Percentiles rank a stretch among this genome's conserved stretches.
Conservation (phyloP, 1,140 invertebrate species). For the Microplitis mediator region DNA sequence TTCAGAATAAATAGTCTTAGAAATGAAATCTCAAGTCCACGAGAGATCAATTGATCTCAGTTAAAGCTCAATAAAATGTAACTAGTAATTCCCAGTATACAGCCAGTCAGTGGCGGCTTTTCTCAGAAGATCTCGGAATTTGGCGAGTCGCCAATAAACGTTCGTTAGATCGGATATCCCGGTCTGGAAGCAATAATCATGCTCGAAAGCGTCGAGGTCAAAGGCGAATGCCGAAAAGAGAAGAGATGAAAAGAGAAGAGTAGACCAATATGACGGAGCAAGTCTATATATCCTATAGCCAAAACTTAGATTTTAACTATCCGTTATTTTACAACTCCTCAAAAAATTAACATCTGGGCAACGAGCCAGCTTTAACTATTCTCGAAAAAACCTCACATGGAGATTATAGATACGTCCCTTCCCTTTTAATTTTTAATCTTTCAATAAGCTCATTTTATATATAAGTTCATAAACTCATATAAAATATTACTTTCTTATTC, state of each 20-base stretch:
- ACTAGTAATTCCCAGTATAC: constrained; percentile 3
- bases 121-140: constrained; percentile 25
- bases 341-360: background rate
- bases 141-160: constrained; percentile 26
- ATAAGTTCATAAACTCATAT: no score
- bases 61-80: constrained; percentile 2
- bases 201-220: constrained; percentile 24
- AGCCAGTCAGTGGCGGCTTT: background rate
- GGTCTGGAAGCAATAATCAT: constrained; percentile 28
- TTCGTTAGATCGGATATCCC: constrained; percentile 25
- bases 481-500: no score
- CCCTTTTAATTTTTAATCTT: background rate
- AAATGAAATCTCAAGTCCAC: background rate
- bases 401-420: background rate
- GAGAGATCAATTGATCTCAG: background rate
- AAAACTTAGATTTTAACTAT: background rate
- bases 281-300: background rate
- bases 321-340: constrained; percentile 1
- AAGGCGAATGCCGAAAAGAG: background rate
- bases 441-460: background rate
- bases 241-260: background rate
- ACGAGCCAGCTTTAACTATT: background rate
- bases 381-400: background rate
- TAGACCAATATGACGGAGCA: no score
- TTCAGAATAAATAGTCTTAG: background rate